These are phyloP conservation scores for Saccostrea glomerata DNA, from an alignment of 1,140 invertebrate genomes.

Conservation along the genomic window DNA sequence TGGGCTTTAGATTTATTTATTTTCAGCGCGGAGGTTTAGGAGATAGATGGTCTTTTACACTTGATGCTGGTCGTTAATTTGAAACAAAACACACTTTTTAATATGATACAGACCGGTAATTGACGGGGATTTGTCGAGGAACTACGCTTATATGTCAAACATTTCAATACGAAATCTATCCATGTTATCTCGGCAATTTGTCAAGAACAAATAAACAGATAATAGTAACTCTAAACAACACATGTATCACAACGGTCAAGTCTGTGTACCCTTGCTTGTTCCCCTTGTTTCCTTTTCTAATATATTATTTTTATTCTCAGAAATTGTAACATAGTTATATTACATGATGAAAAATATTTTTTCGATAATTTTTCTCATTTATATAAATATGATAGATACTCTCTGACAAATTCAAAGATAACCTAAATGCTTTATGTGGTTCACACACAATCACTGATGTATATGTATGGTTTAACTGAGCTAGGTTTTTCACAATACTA, in stretches of 20 bases:
- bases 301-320: too few species aligned
- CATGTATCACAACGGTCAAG: neutral
- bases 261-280: neutral
- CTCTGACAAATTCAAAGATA: too few species aligned
- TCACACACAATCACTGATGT: too few species aligned
- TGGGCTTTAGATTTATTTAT: neutral
- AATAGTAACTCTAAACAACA: neutral
- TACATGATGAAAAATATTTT: too few species aligned
- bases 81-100: constrained; percentile 31
- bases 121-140: constrained; percentile 28
- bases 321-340: too few species aligned
- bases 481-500: too few species aligned
- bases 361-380: too few species aligned
- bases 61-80: constrained; percentile 17
- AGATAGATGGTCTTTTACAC: constrained; percentile 22
- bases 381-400: too few species aligned
- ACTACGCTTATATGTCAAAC: constrained; percentile 31
- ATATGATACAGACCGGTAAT: constrained; percentile 12
- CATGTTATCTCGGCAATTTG: constrained; percentile 21
- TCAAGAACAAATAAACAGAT: constrained; percentile 30
- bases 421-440: too few species aligned
- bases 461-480: too few species aligned
- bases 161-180: constrained; percentile 29
- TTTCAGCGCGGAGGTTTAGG: neutral
- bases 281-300: too few species aligned